phyloP scores from a whole-genome alignment of 1,140 invertebrate genomes.

The Sinonovacula constricta region DNA sequence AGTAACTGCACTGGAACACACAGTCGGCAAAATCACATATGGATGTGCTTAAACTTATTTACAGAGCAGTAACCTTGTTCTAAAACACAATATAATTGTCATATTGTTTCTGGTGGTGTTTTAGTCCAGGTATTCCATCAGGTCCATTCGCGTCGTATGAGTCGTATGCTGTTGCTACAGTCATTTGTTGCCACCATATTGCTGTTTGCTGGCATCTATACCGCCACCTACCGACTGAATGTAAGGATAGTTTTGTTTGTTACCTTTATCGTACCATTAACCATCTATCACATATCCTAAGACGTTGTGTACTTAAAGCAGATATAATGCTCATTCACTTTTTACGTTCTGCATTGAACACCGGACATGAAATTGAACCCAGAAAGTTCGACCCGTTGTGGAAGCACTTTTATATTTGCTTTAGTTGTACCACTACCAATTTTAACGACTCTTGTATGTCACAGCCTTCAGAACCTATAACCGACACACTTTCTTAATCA shows the following conservation, averaged over 20 bases:
- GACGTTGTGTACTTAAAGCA: too few relatives aligned
- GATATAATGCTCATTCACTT: too few relatives aligned
- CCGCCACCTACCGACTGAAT: constrained; percentile 29
- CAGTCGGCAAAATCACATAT: neutral
- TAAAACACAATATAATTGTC: neutral
- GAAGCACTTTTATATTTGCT: too few relatives aligned
- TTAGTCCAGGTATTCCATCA: constrained; percentile 34
- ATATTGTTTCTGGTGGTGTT: constrained; percentile 1
- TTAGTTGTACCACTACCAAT: too few relatives aligned
- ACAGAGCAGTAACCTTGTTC: neutral
- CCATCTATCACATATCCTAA: too few relatives aligned
- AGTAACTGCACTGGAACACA: neutral
- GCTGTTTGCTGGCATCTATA: constrained; percentile 40
- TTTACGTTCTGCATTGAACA: too few relatives aligned
- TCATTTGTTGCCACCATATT: constrained; percentile 34
- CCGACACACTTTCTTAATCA: too few relatives aligned
- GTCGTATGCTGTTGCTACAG: constrained; percentile 31
- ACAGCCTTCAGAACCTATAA: too few relatives aligned
- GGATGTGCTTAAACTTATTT: neutral
- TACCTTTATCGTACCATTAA: too few relatives aligned
- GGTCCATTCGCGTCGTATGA: constrained; percentile 18
- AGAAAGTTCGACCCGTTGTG: too few relatives aligned
- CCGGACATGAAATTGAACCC: too few relatives aligned
- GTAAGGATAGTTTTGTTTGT: constrained; percentile 33
- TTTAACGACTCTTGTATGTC: too few relatives aligned